Conservation (phyloP, 2,888 invertebrate genomes). For the Anthrax anthrax region DNA sequence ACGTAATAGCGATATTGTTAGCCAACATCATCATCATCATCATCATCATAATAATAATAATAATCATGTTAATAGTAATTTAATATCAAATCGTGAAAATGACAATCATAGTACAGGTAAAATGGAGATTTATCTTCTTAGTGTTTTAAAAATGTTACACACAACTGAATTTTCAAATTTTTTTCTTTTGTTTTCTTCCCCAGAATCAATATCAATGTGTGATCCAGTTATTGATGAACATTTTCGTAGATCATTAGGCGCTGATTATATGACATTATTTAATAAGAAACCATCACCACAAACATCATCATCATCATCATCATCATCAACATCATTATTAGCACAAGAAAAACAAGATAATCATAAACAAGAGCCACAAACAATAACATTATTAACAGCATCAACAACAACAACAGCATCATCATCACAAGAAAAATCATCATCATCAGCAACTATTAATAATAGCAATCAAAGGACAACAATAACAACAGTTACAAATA, state of each 20-base stretch:
- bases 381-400: conserved; percentile 13
- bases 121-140: not conserved
- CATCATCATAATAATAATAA: conserved; percentile 21
- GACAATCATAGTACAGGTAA: conserved; percentile 23
- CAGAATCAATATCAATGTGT: conserved; percentile 61
- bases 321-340: conserved; percentile 17
- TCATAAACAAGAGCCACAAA: conserved; percentile 14
- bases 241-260: conserved; percentile 80
- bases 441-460: conserved; percentile 1
- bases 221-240: conserved; percentile 92
- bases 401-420: conserved; percentile 16
- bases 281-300: conserved; percentile 38
- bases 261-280: conserved; percentile 58
- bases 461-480: conserved; percentile 13
- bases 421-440: not conserved
- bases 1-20: conserved; percentile 16
- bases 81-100: conserved; percentile 23
- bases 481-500: conserved; percentile 16
- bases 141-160: no score
- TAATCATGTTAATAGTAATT: conserved; percentile 7
- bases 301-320: conserved; percentile 4
- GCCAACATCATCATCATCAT: conserved; percentile 13
- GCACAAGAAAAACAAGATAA: conserved; percentile 16
- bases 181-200: conserved; percentile 10
- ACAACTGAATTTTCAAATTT: not conserved